Base-by-base conservation (phyloP, 2,888 invertebrate species). In the Venusia cambrica region DNA sequence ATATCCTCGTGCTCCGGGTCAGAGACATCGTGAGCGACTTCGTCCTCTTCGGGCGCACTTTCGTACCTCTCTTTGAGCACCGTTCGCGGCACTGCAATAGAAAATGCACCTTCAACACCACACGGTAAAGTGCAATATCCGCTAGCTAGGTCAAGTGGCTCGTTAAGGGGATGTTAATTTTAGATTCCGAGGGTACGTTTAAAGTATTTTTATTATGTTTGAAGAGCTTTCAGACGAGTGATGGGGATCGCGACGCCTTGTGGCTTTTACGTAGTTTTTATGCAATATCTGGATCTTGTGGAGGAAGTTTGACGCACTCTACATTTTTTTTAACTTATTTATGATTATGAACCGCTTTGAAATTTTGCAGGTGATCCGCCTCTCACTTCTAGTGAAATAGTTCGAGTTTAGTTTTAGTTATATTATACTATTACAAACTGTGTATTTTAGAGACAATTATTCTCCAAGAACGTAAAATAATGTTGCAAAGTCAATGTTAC, bases 61-160 rank as follows among this genome's bases (percentile, higher is more conserved):
- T 95, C 94, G 76, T 92, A 95, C 51, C 93, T 90, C 74, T 95
- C 94, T 66, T 94, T 93, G 43, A 96, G 84, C 31, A 96, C 94
- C 66, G 93, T 93, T 48, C 95, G 89, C 2, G 95, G 95, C 47
- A 96, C 96, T 96, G 87, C 64, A 73, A 73, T 44, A 43, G 46
- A 75, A 70, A 60, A 46, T 46, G 38, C 40, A 65, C 74, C n/a
- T 61, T 70, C 75, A 72, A 3, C 16, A 18, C 20, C 38, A 10
- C 2, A 1, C 2, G 1, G 36, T 54, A 74, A 57, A 57, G 57
- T 26, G 25, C 37, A 48, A 38, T 50, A 57, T 55, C 50, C 9
- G 28, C 24, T 22, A 5, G 20, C 16, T 3, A 25, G 20, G 8
- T 56, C 49, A 45, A 68, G 64, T 62, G 56, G 45, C 48, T 58